Evolutionary conservation across 2,888 invertebrate species (phyloP), one percentile per base, ranked within the genome.

Genomic region (Lampropteryx suffumata): DNA sequence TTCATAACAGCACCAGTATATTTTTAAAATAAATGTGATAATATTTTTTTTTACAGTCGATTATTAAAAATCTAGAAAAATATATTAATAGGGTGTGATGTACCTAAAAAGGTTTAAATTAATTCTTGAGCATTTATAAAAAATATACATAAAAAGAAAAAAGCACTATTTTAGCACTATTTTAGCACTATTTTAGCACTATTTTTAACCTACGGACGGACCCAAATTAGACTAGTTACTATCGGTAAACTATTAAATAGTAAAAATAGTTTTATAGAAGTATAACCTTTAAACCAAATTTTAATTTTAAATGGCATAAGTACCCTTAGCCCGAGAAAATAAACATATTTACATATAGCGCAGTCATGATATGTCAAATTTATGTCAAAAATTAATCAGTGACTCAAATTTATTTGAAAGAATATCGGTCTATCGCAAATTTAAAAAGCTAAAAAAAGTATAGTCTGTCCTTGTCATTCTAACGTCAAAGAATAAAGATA

Each of bases 201-300:
- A 21, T n/a, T 14, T 36, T 12, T 14, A 59, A 62, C 55, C 67
- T 67, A 70, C 57, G 73, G 73, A 74, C 72, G 73, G 72, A 66
- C 56, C 70, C 69, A 66, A 40, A 57, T 63, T 64, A 71, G 71
- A 72, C 71, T 72, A 72, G 71, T 30, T 46, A 35, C 51, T 60
- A 60, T 29, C 34, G 13, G 43, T 50, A 41, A 48, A 45, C 41
- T 36, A 37, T 33, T 14, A 34, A 39, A 33, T 29, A 37, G 24
- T 35, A 41, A 34, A 48, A 53, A 26, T 42, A 50, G 26, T 33
- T 39, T 36, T 17, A 32, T 11, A 39, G 32, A 21, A 47, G 32
- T 13, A 26, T 40, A 50, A 55, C 56, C 54, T 42, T 50, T 10
- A 24, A 11, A 50, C 51, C 51, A 59, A 49, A 49, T 49, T 42